These are phyloP conservation scores for Tipula helvola DNA, from an alignment of 2,888 invertebrate genomes.

Conservation along the genomic window DNA sequence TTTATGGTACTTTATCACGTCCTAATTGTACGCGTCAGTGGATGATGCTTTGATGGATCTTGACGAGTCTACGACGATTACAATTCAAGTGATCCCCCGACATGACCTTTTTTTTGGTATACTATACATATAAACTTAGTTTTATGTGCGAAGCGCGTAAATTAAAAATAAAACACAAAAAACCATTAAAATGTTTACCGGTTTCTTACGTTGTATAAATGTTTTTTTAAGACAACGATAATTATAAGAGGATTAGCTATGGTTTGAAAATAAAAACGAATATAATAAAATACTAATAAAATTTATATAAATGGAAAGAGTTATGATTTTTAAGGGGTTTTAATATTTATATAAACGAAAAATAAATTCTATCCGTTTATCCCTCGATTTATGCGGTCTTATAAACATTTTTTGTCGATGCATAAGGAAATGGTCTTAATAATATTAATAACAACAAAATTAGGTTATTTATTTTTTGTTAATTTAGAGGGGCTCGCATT, in stretches of 20 bases:
- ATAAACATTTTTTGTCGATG: neutral
- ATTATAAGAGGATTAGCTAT: neutral
- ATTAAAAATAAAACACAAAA: neutral
- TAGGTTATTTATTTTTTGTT: neutral
- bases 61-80: neutral
- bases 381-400: neutral
- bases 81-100: neutral
- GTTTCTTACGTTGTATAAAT: neutral
- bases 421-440: neutral
- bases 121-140: neutral
- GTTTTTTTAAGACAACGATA: neutral
- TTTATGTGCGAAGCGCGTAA: neutral
- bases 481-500: neutral
- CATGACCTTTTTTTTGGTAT: neutral
- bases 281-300: neutral
- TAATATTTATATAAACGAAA: neutral
- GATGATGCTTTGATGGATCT: neutral
- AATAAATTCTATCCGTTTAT: neutral
- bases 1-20: neutral
- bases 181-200: neutral
- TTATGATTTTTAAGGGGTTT: neutral
- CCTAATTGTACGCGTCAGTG: neutral
- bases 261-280: neutral
- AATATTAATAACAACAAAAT: neutral
- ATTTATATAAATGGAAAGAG: neutral